phyloP scores from a whole-genome alignment of 2,888 invertebrate species.

The Diaprepes abbreviatus region DNA sequence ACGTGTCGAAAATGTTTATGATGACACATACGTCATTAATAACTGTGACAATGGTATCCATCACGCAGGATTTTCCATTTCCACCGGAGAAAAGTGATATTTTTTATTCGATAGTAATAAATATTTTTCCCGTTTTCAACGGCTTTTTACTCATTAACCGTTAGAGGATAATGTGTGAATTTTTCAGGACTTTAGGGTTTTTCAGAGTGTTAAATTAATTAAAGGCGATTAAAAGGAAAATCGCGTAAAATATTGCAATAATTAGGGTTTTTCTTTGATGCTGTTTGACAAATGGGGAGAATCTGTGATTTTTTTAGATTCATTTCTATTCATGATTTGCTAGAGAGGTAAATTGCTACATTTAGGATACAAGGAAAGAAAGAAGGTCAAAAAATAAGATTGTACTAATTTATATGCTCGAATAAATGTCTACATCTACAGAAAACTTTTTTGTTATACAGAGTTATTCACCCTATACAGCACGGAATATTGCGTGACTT shows the following conservation, averaged over 20 bases:
- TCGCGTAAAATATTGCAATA: not conserved
- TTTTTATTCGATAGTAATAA: conserved; percentile 36
- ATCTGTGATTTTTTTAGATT: too few relatives aligned
- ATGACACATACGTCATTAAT: conserved; percentile 26
- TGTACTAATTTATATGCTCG: too few relatives aligned
- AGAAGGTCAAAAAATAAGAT: too few relatives aligned
- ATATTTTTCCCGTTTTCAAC: conserved; percentile 15
- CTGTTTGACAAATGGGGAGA: too few relatives aligned
- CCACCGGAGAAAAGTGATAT: conserved; percentile 27
- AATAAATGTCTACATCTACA: too few relatives aligned
- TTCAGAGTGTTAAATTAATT: conserved; percentile 9
- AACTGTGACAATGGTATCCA: conserved; percentile 25
- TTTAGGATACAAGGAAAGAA: too few relatives aligned
- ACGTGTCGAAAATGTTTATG: conserved; percentile 31
- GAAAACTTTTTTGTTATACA: too few relatives aligned
- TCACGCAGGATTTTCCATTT: conserved; percentile 29
- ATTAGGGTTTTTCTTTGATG: conserved; percentile 5
- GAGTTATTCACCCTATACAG: too few relatives aligned
- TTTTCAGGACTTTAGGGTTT: conserved; percentile 10
- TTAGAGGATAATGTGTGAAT: not conserved
- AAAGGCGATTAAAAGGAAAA: conserved; percentile 1
- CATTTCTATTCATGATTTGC: too few relatives aligned
- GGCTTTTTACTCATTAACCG: conserved; percentile 15
- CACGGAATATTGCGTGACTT: too few relatives aligned
- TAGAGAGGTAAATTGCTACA: too few relatives aligned